Conservation (phyloP, 2,888 invertebrate species). For the Amiota mariae region DNA sequence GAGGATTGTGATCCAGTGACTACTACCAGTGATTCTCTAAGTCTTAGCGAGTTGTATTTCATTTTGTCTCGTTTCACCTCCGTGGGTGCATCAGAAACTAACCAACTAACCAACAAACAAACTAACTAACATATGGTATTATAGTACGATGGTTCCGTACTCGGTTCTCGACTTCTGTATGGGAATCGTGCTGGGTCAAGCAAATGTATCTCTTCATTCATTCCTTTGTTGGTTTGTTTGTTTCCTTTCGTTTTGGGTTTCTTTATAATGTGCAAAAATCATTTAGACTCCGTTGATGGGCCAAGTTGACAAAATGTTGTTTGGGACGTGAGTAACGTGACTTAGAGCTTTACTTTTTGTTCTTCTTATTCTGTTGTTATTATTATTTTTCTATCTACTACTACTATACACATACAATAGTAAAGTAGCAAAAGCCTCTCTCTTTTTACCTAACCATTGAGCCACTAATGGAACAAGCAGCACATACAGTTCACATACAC, state of each 20-base stretch:
- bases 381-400: constrained; percentile 21
- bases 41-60: not conserved
- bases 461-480: constrained; percentile 19
- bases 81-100: constrained; percentile 17
- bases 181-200: constrained; percentile 71
- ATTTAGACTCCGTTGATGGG: constrained; percentile 54
- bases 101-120: not conserved
- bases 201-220: constrained; percentile 46
- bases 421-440: too few relatives aligned
- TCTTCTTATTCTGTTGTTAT: constrained; percentile 32
- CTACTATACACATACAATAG: too few relatives aligned
- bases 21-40: not conserved
- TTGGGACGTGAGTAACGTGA: constrained; percentile 72
- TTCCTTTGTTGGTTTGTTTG: constrained; percentile 37
- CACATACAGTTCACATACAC: not conserved
- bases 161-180: constrained; percentile 65
- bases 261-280: constrained; percentile 72
- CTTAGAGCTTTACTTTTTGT: constrained; percentile 50
- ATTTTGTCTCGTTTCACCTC: not conserved
- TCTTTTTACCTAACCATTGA: constrained; percentile 5
- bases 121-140: constrained; percentile 31
- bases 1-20: constrained; percentile 47
- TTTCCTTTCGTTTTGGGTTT: constrained; percentile 53
- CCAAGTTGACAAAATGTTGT: constrained; percentile 72
- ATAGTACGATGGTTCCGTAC: constrained; percentile 37